phyloP scores from a whole-genome alignment of 2,888 invertebrate species.

The Latrodectus elegans region DNA sequence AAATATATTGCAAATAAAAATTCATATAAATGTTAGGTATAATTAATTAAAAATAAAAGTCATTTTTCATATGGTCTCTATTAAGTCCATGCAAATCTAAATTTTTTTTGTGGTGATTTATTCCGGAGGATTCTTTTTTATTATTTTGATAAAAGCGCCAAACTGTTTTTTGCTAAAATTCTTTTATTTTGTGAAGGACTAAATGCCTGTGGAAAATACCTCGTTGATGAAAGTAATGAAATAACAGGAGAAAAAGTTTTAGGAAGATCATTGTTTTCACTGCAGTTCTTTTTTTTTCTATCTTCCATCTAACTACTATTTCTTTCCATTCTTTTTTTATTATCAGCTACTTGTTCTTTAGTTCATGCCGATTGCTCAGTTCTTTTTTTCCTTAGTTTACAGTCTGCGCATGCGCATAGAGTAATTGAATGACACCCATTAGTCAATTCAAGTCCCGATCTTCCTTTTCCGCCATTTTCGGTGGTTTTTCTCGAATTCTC shows the following conservation, averaged over 20 bases:
- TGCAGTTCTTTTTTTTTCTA: conserved; percentile 6
- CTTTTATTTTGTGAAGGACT: too few relatives aligned
- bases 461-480: conserved; percentile 18
- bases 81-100: too few relatives aligned
- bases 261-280: conserved; percentile 2
- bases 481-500: conserved; percentile 10
- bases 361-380: conserved; percentile 9
- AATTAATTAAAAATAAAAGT: too few relatives aligned
- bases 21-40: too few relatives aligned
- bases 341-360: conserved; percentile 10
- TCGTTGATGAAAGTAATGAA: conserved; percentile 1
- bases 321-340: conserved; percentile 6
- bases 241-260: background rate
- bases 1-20: too few relatives aligned
- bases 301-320: background rate
- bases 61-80: too few relatives aligned
- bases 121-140: too few relatives aligned
- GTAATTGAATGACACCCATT: conserved; percentile 58
- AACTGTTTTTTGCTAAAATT: too few relatives aligned
- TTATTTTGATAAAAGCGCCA: too few relatives aligned
- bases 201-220: too few relatives aligned
- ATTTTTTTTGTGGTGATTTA: too few relatives aligned
- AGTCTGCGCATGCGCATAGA: conserved; percentile 24
- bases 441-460: conserved; percentile 51
- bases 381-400: background rate